phyloP scores from a whole-genome alignment of 1,140 invertebrate genomes.

The Zaprionus nigranus region DNA sequence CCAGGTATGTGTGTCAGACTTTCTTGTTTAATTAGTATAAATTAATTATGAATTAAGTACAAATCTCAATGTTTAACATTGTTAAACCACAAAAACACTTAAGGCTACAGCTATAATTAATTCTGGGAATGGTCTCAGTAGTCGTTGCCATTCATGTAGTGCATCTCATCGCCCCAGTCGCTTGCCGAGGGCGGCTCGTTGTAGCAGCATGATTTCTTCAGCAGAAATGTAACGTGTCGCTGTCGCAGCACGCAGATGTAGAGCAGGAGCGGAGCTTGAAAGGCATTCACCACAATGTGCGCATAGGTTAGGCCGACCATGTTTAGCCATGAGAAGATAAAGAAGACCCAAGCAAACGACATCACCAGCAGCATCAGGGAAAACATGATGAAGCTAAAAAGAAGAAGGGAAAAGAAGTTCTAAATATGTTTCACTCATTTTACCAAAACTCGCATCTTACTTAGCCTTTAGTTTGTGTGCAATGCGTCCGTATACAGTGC shows the following conservation, averaged over 20 bases:
- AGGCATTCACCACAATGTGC: slow-evolving; percentile 89
- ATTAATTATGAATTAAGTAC: slow-evolving; percentile 72
- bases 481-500: slow-evolving; percentile 92
- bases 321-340: slow-evolving; percentile 89
- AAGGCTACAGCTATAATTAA: slow-evolving; percentile 36
- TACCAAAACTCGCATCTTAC: slow-evolving; percentile 83
- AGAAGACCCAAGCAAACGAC: slow-evolving; percentile 90
- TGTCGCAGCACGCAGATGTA: slow-evolving; percentile 91
- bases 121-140: slow-evolving; percentile 76
- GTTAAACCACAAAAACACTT: slow-evolving; percentile 76
- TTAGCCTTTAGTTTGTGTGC: slow-evolving; percentile 93
- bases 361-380: slow-evolving; percentile 90
- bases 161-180: slow-evolving; percentile 95
- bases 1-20: slow-evolving; percentile 89
- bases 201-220: slow-evolving; percentile 91
- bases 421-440: not conserved
- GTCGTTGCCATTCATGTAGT: slow-evolving; percentile 91
- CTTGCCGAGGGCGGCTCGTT: slow-evolving; percentile 87
- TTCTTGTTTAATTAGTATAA: slow-evolving; percentile 65
- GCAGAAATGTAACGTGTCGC: slow-evolving; percentile 90
- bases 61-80: slow-evolving; percentile 78
- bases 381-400: slow-evolving; percentile 91
- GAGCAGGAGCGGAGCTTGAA: slow-evolving; percentile 90
- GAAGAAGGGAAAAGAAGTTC: slow-evolving; percentile 40
- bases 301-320: slow-evolving; percentile 89